phyloP scores from a whole-genome alignment of 2,888 invertebrate species.

The Cheilosia vernalis region DNA sequence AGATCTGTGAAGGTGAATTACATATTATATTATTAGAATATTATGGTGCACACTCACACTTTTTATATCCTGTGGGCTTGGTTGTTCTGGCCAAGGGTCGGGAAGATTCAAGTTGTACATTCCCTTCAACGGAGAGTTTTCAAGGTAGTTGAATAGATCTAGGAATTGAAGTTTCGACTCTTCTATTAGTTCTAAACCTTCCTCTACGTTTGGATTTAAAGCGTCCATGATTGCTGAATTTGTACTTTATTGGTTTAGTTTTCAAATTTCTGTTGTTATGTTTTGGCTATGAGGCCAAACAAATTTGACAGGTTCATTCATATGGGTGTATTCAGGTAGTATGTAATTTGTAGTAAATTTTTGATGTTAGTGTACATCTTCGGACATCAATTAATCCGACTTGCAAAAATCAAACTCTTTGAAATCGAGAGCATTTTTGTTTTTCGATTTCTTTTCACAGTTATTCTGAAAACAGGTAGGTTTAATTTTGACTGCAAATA shows the following conservation, averaged over 20 bases:
- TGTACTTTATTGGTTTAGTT: background rate
- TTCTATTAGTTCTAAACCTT: slow-evolving; percentile 28
- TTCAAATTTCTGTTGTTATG: slow-evolving; percentile 5
- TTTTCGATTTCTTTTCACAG: no score
- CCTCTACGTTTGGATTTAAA: background rate
- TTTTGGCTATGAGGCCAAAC: slow-evolving; percentile 23
- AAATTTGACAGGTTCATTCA: slow-evolving; percentile 18
- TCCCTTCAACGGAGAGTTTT: slow-evolving; percentile 41
- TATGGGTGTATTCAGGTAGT: slow-evolving; percentile 10
- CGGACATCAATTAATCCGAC: no score
- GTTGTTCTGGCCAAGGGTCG: slow-evolving; percentile 4
- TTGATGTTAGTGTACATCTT: background rate
- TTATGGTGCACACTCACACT: slow-evolving; percentile 9
- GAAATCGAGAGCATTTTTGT: no score
- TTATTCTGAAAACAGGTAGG: no score
- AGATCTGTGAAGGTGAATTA: slow-evolving; percentile 85
- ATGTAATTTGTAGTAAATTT: background rate
- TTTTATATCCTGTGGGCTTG: slow-evolving; percentile 30
- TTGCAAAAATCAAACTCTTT: no score
- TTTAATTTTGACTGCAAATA: no score
- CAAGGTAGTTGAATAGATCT: slow-evolving; percentile 32
- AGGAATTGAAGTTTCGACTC: slow-evolving; percentile 27
- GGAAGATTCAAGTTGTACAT: slow-evolving; percentile 35
- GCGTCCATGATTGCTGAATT: slow-evolving; percentile 23
- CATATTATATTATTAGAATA: no score